These are phyloP conservation scores for Sarcophaga peregrina DNA, from an alignment of 1,140 invertebrate species.

Conservation along the genomic window DNA sequence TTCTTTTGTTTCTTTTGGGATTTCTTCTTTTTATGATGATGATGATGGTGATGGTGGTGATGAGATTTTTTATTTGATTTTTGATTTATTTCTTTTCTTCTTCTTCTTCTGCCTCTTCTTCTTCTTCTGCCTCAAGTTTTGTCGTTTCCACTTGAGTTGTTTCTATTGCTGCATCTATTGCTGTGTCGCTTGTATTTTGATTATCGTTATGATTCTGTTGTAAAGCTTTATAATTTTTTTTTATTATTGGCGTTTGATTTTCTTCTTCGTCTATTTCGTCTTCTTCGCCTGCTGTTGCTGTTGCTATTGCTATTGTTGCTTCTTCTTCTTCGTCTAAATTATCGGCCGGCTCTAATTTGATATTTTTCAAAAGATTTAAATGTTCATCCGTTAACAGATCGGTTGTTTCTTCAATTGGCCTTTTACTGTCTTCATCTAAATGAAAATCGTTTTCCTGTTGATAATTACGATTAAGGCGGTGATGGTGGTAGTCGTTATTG, in stretches of 20 bases:
- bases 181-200: slow-evolving; percentile 25
- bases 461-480: not conserved
- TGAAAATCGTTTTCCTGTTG: not conserved
- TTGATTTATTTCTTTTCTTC: not conserved
- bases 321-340: slow-evolving; percentile 25
- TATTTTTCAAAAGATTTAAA: slow-evolving; percentile 43
- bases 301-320: not conserved
- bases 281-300: slow-evolving; percentile 22
- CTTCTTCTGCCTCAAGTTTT: not conserved
- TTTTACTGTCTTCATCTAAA: not conserved
- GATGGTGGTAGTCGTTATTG: not conserved
- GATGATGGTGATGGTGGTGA: slow-evolving; percentile 31
- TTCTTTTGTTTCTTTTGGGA: slow-evolving; percentile 64
- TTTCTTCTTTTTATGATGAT: slow-evolving; percentile 62
- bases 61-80: slow-evolving; percentile 37
- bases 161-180: not conserved
- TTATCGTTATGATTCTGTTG: slow-evolving; percentile 25
- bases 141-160: not conserved
- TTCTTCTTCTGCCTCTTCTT: not conserved
- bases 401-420: not conserved
- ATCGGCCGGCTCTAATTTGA: slow-evolving; percentile 41
- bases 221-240: slow-evolving; percentile 23
- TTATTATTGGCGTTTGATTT: slow-evolving; percentile 7
- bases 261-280: not conserved
- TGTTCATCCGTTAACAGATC: not conserved